Evolutionary conservation across 2,888 invertebrate genomes (phyloP).

Genomic region (Drosophila silvestris): DNA sequence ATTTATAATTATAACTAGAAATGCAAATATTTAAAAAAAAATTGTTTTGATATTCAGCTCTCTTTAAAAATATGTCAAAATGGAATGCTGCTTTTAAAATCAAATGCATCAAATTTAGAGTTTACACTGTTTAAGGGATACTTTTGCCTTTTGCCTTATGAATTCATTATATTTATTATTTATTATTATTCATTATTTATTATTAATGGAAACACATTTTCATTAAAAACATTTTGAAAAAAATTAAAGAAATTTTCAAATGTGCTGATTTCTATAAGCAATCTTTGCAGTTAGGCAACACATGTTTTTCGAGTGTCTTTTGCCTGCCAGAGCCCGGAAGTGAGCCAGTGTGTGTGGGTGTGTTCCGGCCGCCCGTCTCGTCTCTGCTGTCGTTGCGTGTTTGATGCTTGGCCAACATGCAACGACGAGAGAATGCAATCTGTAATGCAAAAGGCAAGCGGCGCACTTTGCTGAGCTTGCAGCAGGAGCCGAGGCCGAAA

Average conservation of each 20-base stretch:
- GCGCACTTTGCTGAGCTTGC: constrained; percentile 66
- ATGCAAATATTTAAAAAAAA: too few relatives aligned
- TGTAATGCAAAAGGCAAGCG: constrained; percentile 78
- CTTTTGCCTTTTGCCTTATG: not conserved
- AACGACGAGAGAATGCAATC: constrained; percentile 72
- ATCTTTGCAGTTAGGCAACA: not conserved
- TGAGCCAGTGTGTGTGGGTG: not conserved
- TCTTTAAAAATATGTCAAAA: not conserved
- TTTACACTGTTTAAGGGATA: not conserved
- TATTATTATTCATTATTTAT: too few relatives aligned
- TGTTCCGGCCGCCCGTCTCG: not conserved
- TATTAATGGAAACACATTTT: not conserved
- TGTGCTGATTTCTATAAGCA: not conserved
- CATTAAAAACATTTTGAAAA: too few relatives aligned
- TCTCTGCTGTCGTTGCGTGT: constrained; percentile 60
- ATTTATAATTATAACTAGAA: not conserved
- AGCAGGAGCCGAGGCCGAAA: constrained; percentile 7
- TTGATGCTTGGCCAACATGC: constrained; percentile 65
- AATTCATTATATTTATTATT: too few relatives aligned
- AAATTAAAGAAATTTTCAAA: not conserved
- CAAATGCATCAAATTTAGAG: not conserved
- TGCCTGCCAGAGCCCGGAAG: not conserved
- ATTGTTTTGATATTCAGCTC: too few relatives aligned
- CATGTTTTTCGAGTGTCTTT: not conserved
- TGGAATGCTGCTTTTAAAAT: not conserved